Base-by-base conservation (phyloP, 2,797 vertebrate species). In the Uromys caudimaculatus region DNA sequence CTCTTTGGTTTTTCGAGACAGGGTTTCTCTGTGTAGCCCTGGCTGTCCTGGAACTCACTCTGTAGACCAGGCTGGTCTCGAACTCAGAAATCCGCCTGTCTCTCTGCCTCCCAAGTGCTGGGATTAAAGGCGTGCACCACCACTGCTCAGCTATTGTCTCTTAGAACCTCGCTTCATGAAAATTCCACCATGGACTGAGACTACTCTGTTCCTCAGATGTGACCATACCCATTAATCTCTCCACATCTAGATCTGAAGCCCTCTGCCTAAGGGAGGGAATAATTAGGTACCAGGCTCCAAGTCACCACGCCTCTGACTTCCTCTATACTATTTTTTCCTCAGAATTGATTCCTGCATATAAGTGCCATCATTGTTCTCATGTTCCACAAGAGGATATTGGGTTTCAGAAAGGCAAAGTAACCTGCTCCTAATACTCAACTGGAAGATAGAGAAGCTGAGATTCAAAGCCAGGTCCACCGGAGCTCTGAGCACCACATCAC, bases 391-490 rank as follows among this genome's bases (percentile, higher is more conserved):
- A 85, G 27, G 41, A 44, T 12, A 50, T 16, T 79, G 38, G 79
- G 32, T 21, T 87, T 88, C 52, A 64, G 89, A 79, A 67, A 95
- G 52, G 8, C 76, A 89, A 87, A 79, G 23, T 83, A 58, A 58
- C 32, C 84, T 91, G 32, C 44, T 96, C 56, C 67, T 89, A 50
- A 92, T 62, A 41, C 24, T 60, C 47, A 82, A 77, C 71, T 92
- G 41, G 9, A 41, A 91, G 71, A n/a, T 0, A 1, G 76, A 85
- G 90, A 95, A 62, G 14, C 29, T 50, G n/a, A 94, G 78, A 50
- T 47, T 92, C 32, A 41, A 89, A 78, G 44, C 73, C 14, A 47
- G 13, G 29, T n/a, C 38, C 60, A 7, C 64, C 56, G 73, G 47
- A 95, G 60, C 69, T 83, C 79, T 71, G 6, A 47, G 69, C 13